Conservation (phyloP, 35 echinoderm and acorn worm genomes). For the Ptychodera flava region DNA sequence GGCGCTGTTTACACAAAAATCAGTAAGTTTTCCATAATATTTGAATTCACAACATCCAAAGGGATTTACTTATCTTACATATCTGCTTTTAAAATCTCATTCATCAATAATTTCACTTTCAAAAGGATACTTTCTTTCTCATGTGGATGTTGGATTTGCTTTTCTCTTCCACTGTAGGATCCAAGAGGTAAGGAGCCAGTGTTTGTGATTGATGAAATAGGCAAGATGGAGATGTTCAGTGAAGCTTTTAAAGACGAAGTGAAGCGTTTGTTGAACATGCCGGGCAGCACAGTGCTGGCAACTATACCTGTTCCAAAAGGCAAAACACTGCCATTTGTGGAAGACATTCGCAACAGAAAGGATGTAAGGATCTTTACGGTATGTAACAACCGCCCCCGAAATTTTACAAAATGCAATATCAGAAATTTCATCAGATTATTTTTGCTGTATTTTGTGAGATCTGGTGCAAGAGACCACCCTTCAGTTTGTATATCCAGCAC, state of each 20-base stretch:
- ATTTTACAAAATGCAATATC: too few relatives aligned
- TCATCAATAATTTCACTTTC: not conserved
- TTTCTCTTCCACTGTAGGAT: too few relatives aligned
- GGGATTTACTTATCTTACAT: not conserved
- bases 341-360: conserved; percentile 56
- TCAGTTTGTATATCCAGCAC: too few relatives aligned
- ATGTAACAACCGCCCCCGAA: too few relatives aligned
- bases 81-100: not conserved
- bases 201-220: conserved; percentile 80
- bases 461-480: too few relatives aligned
- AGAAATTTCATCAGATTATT: too few relatives aligned
- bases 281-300: conserved; percentile 49
- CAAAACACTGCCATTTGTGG: conserved; percentile 64
- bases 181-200: too few relatives aligned
- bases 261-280: conserved; percentile 45
- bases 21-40: too few relatives aligned
- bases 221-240: conserved; percentile 95
- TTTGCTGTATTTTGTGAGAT: too few relatives aligned
- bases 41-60: not conserved
- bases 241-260: conserved; percentile 64
- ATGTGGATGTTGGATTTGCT: too few relatives aligned
- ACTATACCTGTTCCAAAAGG: conserved; percentile 89
- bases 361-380: conserved; percentile 70
- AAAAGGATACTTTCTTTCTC: conserved; percentile 17
- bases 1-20: too few relatives aligned